Conservation (phyloP, 2,888 invertebrate genomes). For the Pheosia gnoma region DNA sequence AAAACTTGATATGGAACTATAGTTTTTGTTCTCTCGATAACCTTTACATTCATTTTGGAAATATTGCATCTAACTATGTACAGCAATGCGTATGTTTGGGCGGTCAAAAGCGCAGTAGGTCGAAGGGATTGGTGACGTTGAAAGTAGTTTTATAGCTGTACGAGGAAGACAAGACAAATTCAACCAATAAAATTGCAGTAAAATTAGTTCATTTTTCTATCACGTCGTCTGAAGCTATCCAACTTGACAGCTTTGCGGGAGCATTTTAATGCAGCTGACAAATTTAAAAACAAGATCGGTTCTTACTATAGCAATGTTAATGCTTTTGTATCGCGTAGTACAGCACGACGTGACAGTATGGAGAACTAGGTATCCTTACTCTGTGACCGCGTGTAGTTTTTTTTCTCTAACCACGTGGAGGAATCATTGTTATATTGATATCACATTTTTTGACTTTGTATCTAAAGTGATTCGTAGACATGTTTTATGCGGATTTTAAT, state of each 20-base stretch:
- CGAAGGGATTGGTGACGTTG: slow-evolving; percentile 12
- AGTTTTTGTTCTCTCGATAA: background rate
- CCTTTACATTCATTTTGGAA: background rate
- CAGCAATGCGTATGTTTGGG: slow-evolving; percentile 29
- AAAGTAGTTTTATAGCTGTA: slow-evolving; percentile 7
- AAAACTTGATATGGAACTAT: background rate
- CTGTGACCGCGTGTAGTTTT: no score
- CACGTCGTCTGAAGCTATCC: background rate
- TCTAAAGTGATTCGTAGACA: no score
- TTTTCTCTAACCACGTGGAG: no score
- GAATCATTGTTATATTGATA: no score
- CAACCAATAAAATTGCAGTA: background rate
- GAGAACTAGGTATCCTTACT: no score
- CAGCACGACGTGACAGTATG: slow-evolving; percentile 44
- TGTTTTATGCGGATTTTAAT: no score
- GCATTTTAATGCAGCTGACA: background rate
- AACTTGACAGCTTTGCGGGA: background rate
- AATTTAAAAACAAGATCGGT: slow-evolving; percentile 14
- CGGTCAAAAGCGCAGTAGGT: slow-evolving; percentile 18
- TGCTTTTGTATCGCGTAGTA: slow-evolving; percentile 55
- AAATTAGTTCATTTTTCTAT: background rate
- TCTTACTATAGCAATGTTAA: slow-evolving; percentile 24
- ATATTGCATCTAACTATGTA: background rate
- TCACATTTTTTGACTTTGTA: no score
- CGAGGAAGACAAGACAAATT: background rate